Percentiles rank a stretch among this genome's conserved stretches.
These are phyloP conservation scores for Beroe forskalii DNA, from an alignment of 37 sponge, comb jelly and placozoan genomes.

Conservation along the genomic window DNA sequence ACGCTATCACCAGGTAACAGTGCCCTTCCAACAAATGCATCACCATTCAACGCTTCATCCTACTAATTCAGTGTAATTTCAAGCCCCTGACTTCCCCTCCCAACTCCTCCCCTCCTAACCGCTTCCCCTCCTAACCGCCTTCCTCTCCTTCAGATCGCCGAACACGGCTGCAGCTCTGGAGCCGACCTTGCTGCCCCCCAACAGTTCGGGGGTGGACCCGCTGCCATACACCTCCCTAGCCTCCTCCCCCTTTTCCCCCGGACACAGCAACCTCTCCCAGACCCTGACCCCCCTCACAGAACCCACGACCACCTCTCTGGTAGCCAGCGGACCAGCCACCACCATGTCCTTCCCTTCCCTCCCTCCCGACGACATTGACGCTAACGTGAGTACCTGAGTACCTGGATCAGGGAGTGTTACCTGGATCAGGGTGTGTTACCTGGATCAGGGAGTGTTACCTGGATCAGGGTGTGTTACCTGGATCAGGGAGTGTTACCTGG, in stretches of 20 bases:
- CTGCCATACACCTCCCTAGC: slow-evolving; percentile 29
- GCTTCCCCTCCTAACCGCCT: background rate
- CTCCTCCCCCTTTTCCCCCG: slow-evolving; percentile 20
- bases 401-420: no score
- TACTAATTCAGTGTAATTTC: no score
- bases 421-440: no score
- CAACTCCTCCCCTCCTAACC: background rate
- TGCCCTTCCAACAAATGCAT: no score
- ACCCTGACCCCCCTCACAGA: slow-evolving; percentile 51
- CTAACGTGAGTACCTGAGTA: slow-evolving; percentile 39
- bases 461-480: no score
- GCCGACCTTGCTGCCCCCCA: background rate
- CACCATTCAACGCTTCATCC: no score
- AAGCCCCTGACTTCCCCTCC: no score
- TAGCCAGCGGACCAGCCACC: slow-evolving; percentile 3
- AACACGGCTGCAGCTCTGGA: background rate
- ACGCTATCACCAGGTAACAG: slow-evolving; percentile 24
- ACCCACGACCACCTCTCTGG: background rate
- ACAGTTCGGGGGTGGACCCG: background rate
- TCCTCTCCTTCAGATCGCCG: background rate
- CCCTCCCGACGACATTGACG: slow-evolving; percentile 36
- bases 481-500: no score
- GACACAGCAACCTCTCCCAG: slow-evolving; percentile 55
- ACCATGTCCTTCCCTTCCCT: slow-evolving; percentile 54
- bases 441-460: no score